Percentiles rank a stretch among this genome's conserved stretches.
Evolutionary conservation across 2,888 invertebrate genomes (phyloP).

Genomic region (Plusia festucae): DNA sequence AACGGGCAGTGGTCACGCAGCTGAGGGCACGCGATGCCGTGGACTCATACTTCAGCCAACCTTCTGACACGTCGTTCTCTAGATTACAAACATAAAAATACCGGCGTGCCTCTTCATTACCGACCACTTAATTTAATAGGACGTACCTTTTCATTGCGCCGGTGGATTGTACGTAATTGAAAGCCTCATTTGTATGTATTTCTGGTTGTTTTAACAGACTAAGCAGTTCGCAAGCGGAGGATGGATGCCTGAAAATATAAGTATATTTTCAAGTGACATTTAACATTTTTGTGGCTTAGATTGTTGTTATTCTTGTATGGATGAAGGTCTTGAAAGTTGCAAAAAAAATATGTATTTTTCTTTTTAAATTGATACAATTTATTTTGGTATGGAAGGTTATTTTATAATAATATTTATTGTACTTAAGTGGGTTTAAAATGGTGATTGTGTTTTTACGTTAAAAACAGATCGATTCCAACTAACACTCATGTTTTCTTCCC

Average conservation of each 20-base stretch:
- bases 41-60: constrained; percentile 69
- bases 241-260: background rate
- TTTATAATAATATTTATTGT: no score
- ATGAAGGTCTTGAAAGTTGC: no score
- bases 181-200: constrained; percentile 57
- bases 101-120: constrained; percentile 76
- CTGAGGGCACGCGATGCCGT: constrained; percentile 71
- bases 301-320: no score
- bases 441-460: no score
- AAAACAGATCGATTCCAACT: no score
- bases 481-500: no score
- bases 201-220: constrained; percentile 42
- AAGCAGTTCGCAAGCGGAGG: constrained; percentile 11
- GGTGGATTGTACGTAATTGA: constrained; percentile 56
- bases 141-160: constrained; percentile 59
- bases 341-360: no score
- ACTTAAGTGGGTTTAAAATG: no score
- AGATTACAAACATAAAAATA: constrained; percentile 81
- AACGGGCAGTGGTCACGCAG: constrained; percentile 82
- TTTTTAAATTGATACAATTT: no score
- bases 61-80: constrained; percentile 75
- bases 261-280: no score
- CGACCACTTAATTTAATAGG: constrained; percentile 70
- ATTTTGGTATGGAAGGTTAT: no score
- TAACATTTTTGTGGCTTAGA: no score